Percentiles rank a stretch among this genome's conserved stretches.
Conservation (phyloP, 1,140 invertebrate species). For the Cydia strobilella region DNA sequence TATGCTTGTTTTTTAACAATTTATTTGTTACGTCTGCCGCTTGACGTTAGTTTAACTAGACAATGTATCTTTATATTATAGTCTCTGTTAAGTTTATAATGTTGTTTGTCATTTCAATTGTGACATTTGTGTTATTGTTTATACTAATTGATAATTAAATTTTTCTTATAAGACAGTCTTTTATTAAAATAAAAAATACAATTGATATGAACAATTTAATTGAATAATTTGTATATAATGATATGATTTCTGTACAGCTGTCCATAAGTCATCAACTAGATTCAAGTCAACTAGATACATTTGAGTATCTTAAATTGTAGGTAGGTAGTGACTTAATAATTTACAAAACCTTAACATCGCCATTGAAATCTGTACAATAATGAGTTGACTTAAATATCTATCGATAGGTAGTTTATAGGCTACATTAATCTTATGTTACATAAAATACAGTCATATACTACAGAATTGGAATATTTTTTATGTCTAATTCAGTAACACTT, state of each 20-base stretch:
- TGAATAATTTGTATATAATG: conserved; percentile 77
- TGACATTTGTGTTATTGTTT: background rate
- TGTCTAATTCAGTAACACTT: conserved; percentile 42
- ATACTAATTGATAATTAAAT: background rate
- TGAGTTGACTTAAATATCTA: conserved; percentile 59
- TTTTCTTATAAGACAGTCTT: conserved; percentile 3
- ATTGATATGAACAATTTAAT: conserved; percentile 78
- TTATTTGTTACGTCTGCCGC: background rate
- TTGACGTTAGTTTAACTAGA: background rate
- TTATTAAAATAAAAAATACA: conserved; percentile 44
- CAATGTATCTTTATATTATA: background rate
- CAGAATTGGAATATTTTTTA: conserved; percentile 66
- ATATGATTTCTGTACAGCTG: conserved; percentile 79
- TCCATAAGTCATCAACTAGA: conserved; percentile 73
- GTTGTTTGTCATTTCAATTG: conserved; percentile 3
- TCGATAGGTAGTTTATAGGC: conserved; percentile 34
- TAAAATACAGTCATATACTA: conserved; percentile 68
- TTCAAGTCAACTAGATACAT: conserved; percentile 74
- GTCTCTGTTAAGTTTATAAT: background rate
- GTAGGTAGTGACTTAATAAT: conserved; percentile 71
- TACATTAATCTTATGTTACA: conserved; percentile 62
- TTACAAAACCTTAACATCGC: conserved; percentile 66
- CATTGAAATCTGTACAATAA: conserved; percentile 71
- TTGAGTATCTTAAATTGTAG: conserved; percentile 70
- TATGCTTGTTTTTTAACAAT: background rate